Conservation (phyloP, 2,888 invertebrate species). For the Balanococcus diminutus region DNA sequence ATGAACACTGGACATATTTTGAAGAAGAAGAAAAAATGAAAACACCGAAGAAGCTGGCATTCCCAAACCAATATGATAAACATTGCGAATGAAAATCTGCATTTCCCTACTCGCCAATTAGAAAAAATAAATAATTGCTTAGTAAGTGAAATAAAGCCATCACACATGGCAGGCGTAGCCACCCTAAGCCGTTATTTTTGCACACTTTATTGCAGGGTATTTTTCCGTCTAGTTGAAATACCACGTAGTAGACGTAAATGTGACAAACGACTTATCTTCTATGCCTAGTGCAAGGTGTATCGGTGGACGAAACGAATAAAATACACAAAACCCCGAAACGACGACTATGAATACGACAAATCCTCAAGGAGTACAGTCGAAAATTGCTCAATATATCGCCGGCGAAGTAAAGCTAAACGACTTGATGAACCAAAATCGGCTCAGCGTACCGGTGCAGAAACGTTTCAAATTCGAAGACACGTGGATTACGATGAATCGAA, state of each 20-base stretch:
- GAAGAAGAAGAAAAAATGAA: too few species aligned
- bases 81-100: not conserved
- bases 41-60: too few species aligned
- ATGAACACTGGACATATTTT: too few species aligned
- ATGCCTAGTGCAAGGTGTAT: not conserved
- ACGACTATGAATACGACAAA: not conserved
- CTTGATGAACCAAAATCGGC: not conserved
- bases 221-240: not conserved
- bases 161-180: not conserved
- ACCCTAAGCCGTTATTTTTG: not conserved
- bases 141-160: not conserved
- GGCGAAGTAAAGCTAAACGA: conserved; percentile 46
- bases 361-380: conserved; percentile 3
- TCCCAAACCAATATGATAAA: not conserved
- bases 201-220: not conserved
- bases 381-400: conserved; percentile 47
- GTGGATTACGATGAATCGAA: conserved; percentile 50
- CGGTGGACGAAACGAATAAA: not conserved
- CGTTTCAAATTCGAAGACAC: conserved; percentile 50
- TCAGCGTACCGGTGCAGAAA: conserved; percentile 45
- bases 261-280: not conserved
- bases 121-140: not conserved
- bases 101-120: not conserved
- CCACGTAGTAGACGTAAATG: not conserved
- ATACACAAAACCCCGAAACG: not conserved